A percentile compares a stretch with the other conserved stretches of the same genome.
Evolutionary conservation across 2,888 invertebrate genomes (phyloP).

Genomic region (Nomada fucata): DNA sequence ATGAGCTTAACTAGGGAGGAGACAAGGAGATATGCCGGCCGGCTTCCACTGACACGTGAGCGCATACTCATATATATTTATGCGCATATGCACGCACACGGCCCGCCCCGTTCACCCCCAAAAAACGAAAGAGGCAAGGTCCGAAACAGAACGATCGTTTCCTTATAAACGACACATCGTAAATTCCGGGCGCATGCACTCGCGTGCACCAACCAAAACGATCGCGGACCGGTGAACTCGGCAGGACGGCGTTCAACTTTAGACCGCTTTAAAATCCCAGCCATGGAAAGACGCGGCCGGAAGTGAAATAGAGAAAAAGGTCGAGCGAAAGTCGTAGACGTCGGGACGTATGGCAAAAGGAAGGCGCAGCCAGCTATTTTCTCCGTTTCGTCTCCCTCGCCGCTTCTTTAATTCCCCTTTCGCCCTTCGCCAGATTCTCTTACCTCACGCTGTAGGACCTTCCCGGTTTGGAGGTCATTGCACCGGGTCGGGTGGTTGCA

Average conservation of each 20-base stretch:
- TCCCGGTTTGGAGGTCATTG: conserved; percentile 82
- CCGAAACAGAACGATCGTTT: conserved; percentile 41
- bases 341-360: conserved; percentile 54
- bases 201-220: conserved; percentile 15
- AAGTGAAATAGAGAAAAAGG: conserved; percentile 68
- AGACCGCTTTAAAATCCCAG: conserved; percentile 59
- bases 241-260: conserved; percentile 49
- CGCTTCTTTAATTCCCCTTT: conserved; percentile 28
- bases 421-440: conserved; percentile 51
- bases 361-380: conserved; percentile 59
- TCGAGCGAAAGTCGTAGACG: conserved; percentile 58
- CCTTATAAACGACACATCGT: conserved; percentile 44
- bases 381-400: conserved; percentile 42
- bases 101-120: too few relatives aligned
- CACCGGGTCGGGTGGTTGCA: conserved; percentile 70
- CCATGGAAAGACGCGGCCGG: conserved; percentile 64
- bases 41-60: too few relatives aligned
- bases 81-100: too few relatives aligned
- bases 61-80: too few relatives aligned
- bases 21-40: background rate
- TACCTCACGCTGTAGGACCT: conserved; percentile 80
- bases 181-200: conserved; percentile 29
- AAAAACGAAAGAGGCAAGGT: conserved; percentile 16
- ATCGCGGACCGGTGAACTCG: background rate
- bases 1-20: background rate